Percentiles rank a stretch among this genome's conserved stretches.
Conservation (phyloP, 2,888 invertebrate species). For the Drosophila austrosaltans region DNA sequence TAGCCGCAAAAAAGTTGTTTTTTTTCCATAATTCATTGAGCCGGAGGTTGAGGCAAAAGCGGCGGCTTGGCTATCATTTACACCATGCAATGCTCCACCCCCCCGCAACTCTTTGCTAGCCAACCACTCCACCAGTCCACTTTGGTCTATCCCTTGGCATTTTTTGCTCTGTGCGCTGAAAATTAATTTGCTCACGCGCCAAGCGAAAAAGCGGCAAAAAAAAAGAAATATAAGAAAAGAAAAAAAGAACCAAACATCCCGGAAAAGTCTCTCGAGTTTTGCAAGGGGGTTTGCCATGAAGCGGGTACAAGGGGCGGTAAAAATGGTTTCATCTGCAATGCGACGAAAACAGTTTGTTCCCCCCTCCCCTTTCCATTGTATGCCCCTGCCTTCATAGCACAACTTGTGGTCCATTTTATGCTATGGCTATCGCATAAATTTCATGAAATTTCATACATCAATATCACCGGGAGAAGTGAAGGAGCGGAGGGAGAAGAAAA, state of each 20-base stretch:
- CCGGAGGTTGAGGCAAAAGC: slow-evolving; percentile 30
- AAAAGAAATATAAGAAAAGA: background rate
- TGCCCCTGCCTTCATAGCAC: background rate
- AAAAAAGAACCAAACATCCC: slow-evolving; percentile 18
- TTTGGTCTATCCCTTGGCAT: slow-evolving; percentile 40
- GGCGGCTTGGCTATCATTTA: slow-evolving; percentile 61
- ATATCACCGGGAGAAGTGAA: slow-evolving; percentile 34
- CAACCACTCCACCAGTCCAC: background rate
- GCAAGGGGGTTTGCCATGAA: background rate
- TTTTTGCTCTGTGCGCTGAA: slow-evolving; percentile 55
- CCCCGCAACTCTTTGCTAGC: slow-evolving; percentile 35
- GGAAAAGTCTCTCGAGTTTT: slow-evolving; percentile 39
- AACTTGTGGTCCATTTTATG: slow-evolving; percentile 64
- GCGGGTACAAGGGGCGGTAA: slow-evolving; percentile 31
- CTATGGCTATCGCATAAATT: slow-evolving; percentile 66
- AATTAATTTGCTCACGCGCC: slow-evolving; percentile 78
- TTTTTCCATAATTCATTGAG: slow-evolving; percentile 66
- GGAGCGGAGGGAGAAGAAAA: background rate
- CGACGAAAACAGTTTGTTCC: slow-evolving; percentile 59
- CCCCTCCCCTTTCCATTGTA: slow-evolving; percentile 15
- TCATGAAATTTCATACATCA: slow-evolving; percentile 69
- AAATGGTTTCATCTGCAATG: slow-evolving; percentile 74
- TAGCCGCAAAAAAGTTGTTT: slow-evolving; percentile 68
- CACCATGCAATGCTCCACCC: slow-evolving; percentile 45
- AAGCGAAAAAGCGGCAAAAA: slow-evolving; percentile 41